A percentile compares a stretch with the other conserved stretches of the same genome.
Conservation (phyloP, 1,140 invertebrate species). For the Listronotus oregonensis region DNA sequence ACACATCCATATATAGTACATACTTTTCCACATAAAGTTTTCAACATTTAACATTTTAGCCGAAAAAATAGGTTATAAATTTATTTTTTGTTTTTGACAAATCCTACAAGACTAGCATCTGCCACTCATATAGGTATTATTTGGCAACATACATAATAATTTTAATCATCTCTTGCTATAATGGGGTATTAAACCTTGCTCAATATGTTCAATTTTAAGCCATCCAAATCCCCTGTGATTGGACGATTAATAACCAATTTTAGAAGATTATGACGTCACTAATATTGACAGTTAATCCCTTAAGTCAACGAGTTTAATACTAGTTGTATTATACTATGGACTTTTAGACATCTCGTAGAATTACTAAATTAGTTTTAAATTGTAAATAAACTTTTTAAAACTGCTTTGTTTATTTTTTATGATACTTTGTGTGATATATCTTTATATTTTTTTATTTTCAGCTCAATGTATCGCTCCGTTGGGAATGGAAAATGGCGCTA, state of each 20-base stretch:
- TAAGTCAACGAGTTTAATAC: slow-evolving; percentile 3
- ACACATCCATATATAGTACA: no score
- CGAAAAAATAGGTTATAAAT: no score
- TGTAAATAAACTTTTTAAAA: neutral
- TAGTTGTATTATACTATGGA: neutral
- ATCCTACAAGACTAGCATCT: no score
- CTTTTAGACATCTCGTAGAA: no score
- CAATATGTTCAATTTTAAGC: slow-evolving; percentile 13
- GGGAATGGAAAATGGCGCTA: slow-evolving; percentile 89
- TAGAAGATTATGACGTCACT: slow-evolving; percentile 23
- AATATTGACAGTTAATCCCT: slow-evolving; percentile 18
- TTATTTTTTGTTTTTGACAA: neutral
- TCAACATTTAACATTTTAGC: no score
- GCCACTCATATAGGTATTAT: neutral
- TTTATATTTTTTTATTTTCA: slow-evolving; percentile 58
- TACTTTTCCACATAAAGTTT: no score
- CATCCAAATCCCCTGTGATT: slow-evolving; percentile 15
- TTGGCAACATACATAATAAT: neutral
- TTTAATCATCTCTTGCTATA: slow-evolving; percentile 1
- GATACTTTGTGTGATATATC: neutral
- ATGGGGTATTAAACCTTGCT: slow-evolving; percentile 15
- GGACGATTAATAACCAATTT: slow-evolving; percentile 30
- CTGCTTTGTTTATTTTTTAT: neutral
- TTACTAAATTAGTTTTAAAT: no score
- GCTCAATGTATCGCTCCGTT: slow-evolving; percentile 82